Base-by-base conservation (phyloP, 2,888 invertebrate species). In the Phragmatobia fuliginosa region DNA sequence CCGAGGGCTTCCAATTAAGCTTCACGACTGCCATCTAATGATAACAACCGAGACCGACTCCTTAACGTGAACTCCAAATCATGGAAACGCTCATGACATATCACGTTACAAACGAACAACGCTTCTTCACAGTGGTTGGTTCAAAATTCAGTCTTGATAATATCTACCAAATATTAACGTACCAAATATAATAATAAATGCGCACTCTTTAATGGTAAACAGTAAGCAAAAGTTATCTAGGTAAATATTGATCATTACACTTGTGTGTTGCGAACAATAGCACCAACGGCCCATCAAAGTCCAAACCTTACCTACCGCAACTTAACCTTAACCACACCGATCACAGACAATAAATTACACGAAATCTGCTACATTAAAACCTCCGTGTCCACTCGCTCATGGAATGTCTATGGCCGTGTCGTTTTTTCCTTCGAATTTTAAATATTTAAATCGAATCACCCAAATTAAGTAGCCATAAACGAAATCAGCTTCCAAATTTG, bases 391-490 rank as follows among this genome's bases (percentile, higher is more conserved):
- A 83, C 81, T 81, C 79, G 80, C 78, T 76, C 81, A 74, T 87
- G 92, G 94, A 94, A 94, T 94, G 93, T 91, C 88, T 92, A 89
- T 89, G 89, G 87, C 85, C 87, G 85, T 86, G 87, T 86, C 83
- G 85, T 90, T 90, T 91, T 90, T 88, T 87, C 82, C 75, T 81
- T 85, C 84, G 87, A 88, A 87, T 92, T 93, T 91, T 90, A 91
- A 91, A 92, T 82, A 94, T 95, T 94, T 93, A 94, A 95, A 94
- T 94, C 94, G 94, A 94, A 94, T 94, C 94, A 94, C 93, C 95
- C 95, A 95, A 95, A 95, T 95, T 94, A 95, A 94, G 94, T 94
- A 95, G 94, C 95, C 94, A 94, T 95, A 94, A 95, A 95, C 93
- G 94, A 91, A 94, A 94, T 95, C 94, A 93, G 94, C 94, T 95